These are phyloP conservation scores for Himalopsyche japonica DNA, from an alignment of 2,888 invertebrate species.

Conservation along the genomic window DNA sequence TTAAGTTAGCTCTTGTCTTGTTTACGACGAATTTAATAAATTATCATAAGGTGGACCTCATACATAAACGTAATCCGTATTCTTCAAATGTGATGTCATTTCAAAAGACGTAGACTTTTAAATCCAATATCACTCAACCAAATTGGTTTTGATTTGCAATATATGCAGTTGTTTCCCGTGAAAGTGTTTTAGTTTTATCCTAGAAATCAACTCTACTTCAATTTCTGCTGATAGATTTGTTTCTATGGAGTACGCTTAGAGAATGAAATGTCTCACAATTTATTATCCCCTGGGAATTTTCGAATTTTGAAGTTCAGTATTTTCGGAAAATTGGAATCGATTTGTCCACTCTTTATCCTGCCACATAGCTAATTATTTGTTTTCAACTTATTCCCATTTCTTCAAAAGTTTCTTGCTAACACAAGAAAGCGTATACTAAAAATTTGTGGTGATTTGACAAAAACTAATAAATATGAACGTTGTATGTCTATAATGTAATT, in stretches of 20 bases:
- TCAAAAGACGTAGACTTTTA: background rate
- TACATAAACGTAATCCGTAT: background rate
- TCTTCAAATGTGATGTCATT: background rate
- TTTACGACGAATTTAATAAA: background rate
- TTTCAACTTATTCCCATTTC: too few species aligned
- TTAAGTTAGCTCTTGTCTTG: background rate
- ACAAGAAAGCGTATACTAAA: too few species aligned
- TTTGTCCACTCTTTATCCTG: too few species aligned
- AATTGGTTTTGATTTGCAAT: background rate
- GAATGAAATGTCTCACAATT: too few species aligned
- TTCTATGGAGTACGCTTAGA: background rate
- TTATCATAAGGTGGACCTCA: background rate
- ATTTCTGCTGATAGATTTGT: background rate
- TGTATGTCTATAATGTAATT: too few species aligned
- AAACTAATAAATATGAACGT: too few species aligned
- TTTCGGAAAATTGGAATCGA: too few species aligned
- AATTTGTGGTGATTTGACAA: too few species aligned
- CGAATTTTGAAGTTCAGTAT: too few species aligned
- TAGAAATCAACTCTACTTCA: background rate
- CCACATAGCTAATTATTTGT: too few species aligned
- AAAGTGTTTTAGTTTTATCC: background rate
- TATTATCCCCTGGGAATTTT: too few species aligned
- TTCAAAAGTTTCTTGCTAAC: too few species aligned
- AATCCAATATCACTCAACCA: background rate
- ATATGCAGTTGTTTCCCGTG: background rate